phyloP scores from a whole-genome alignment of 1,140 invertebrate genomes.

The Papilio aristodemus region DNA sequence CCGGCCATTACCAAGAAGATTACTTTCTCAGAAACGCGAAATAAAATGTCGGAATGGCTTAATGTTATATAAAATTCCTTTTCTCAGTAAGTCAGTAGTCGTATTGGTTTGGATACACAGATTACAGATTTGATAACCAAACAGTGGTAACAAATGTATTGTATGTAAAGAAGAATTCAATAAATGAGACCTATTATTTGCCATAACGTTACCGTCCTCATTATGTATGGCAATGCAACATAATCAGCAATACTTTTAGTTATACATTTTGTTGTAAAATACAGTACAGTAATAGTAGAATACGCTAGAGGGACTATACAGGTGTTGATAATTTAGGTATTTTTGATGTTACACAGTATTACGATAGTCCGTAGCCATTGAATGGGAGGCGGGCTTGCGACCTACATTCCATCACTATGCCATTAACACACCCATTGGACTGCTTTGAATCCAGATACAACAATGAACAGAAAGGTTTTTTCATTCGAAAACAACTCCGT shows the following conservation, averaged over 20 bases:
- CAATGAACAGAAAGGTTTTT: slow-evolving; percentile 32
- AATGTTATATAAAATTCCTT: slow-evolving; percentile 19
- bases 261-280: not conserved
- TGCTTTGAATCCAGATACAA: slow-evolving; percentile 31
- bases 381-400: slow-evolving; percentile 29
- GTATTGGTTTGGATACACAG: not conserved
- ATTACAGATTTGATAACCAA: not conserved
- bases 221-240: too few species aligned
- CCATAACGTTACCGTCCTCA: too few species aligned
- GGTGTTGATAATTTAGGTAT: slow-evolving; percentile 3
- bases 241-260: too few species aligned
- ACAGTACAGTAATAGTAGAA: not conserved
- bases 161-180: too few species aligned
- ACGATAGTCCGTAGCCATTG: slow-evolving; percentile 15
- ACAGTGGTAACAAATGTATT: not conserved
- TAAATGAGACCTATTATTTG: too few species aligned
- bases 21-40: slow-evolving; percentile 11
- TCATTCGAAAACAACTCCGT: slow-evolving; percentile 18
- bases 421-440: slow-evolving; percentile 33
- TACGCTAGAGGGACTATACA: not conserved
- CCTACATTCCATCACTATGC: slow-evolving; percentile 30
- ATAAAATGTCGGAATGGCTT: slow-evolving; percentile 10
- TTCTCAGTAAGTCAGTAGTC: slow-evolving; percentile 16
- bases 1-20: slow-evolving; percentile 15
- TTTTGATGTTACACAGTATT: slow-evolving; percentile 15